A percentile compares a stretch with the other conserved stretches of the same genome.
Evolutionary conservation across 2,888 invertebrate genomes (phyloP).

Genomic region (Cabera pusaria): DNA sequence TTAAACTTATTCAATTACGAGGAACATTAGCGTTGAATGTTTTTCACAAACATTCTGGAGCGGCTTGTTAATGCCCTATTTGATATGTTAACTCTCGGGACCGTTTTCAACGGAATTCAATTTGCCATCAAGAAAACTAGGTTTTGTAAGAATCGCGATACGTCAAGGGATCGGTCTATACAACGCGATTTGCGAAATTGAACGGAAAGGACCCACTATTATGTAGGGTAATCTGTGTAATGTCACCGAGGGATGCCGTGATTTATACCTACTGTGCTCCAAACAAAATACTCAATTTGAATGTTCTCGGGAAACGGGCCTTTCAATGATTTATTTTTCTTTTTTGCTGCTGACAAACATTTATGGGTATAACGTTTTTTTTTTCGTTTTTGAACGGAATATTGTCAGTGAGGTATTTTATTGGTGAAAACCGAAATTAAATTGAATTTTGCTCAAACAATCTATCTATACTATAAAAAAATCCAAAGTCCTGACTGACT

Average conservation of each 20-base stretch:
- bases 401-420: no score
- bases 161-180: slow-evolving; percentile 47
- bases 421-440: no score
- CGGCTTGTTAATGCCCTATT: slow-evolving; percentile 10
- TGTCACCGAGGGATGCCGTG: slow-evolving; percentile 40
- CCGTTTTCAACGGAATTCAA: slow-evolving; percentile 51
- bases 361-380: no score
- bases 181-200: slow-evolving; percentile 62
- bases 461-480: no score
- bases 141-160: slow-evolving; percentile 51
- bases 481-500: no score
- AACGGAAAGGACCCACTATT: slow-evolving; percentile 62
- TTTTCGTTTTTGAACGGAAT: no score
- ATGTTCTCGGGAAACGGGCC: slow-evolving; percentile 29
- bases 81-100: slow-evolving; percentile 33
- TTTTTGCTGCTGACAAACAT: slow-evolving; percentile 23
- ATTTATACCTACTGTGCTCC: slow-evolving; percentile 32
- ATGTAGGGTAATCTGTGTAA: slow-evolving; percentile 59
- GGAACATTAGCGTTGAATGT: slow-evolving; percentile 9
- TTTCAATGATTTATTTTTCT: slow-evolving; percentile 29
- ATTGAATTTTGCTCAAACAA: no score
- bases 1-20: slow-evolving; percentile 13
- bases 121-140: slow-evolving; percentile 54
- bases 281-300: slow-evolving; percentile 36
- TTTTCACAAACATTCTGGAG: slow-evolving; percentile 13